Evolutionary conservation across 1,140 invertebrate genomes (phyloP), one percentile per base, ranked within the genome.

Genomic region (Rhagoletis pomonella): DNA sequence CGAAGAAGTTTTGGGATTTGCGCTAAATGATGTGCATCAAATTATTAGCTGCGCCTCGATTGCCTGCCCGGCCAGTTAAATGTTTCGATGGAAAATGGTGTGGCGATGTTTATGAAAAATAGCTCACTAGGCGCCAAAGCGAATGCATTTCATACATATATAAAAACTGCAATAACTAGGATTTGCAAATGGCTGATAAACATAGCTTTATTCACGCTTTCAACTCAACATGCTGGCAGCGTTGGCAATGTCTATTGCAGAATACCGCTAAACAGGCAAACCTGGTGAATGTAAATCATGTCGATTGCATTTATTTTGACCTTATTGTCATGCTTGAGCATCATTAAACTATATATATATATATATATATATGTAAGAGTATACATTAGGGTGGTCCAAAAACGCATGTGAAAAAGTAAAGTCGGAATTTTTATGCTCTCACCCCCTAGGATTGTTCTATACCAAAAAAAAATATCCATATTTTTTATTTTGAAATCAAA

Each of bases 141-240:
- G 64, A 67, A 10, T 39, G 64, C 64, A 29, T 73, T 17, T 12
- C 44, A 77, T 6, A 77, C 42, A 42, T 10, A 50, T 44, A 42
- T 10, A 50, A 42, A 81, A n/a, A 50, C 47, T 55, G 55, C 55
- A 81, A 81, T 81, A 81, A 81, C 73, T 81, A 50, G 10, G 47
- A 81, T 81, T 81, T 81, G 73, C 73, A 81, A 81, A 81, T 81
- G 47, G 44, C 73, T 73, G 47, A 81, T 58, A 81, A 29, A 81
- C 29, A 29, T 81, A 81, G 29, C 50, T 81, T 81, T 58, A 81
- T 81, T 29, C 73, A 81, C 73, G 73, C 73, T 81, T 55, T 81
- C 73, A n/a, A 81, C 7, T 50, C 29, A 29, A 29, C 29, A 29
- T 7, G 47, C 14, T 47, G 17, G 17, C 44, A 50, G n/a, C 69